Evolutionary conservation across 2,113 vertebrate species (phyloP).

Genomic region (Pristiophorus japonicus): DNA sequence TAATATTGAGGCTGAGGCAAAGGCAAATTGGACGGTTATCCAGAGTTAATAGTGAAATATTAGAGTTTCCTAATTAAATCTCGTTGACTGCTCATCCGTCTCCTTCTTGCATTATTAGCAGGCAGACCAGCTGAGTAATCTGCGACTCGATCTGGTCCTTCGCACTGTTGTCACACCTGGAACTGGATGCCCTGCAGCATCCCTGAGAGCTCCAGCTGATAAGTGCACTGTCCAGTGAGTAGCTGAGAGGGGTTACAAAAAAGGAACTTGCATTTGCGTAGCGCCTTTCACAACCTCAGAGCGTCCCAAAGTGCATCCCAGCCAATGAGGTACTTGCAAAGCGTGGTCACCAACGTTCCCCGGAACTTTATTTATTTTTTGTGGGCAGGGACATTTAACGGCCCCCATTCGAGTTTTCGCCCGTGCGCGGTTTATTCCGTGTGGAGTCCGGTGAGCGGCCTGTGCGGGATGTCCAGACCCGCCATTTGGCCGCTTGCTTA

Average conservation of each 20-base stretch:
- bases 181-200: not conserved
- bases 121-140: not conserved
- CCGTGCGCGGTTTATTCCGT: too few relatives aligned
- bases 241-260: not conserved
- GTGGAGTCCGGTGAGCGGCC: too few relatives aligned
- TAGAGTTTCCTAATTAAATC: not conserved
- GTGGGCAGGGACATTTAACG: too few relatives aligned
- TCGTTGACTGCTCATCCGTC: not conserved
- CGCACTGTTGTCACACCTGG: not conserved
- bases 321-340: not conserved
- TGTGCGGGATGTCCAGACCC: too few relatives aligned
- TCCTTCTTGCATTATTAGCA: not conserved
- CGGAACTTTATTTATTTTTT: too few relatives aligned
- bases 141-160: not conserved
- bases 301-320: not conserved
- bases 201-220: not conserved
- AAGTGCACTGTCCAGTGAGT: not conserved
- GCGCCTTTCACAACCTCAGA: not conserved
- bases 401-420: too few relatives aligned
- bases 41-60: not conserved
- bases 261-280: not conserved
- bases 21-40: not conserved
- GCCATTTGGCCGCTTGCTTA: too few relatives aligned
- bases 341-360: too few relatives aligned
- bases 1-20: not conserved